These are phyloP conservation scores for Spisula subtruncata DNA, from an alignment of 2,888 invertebrate species.

Conservation along the genomic window DNA sequence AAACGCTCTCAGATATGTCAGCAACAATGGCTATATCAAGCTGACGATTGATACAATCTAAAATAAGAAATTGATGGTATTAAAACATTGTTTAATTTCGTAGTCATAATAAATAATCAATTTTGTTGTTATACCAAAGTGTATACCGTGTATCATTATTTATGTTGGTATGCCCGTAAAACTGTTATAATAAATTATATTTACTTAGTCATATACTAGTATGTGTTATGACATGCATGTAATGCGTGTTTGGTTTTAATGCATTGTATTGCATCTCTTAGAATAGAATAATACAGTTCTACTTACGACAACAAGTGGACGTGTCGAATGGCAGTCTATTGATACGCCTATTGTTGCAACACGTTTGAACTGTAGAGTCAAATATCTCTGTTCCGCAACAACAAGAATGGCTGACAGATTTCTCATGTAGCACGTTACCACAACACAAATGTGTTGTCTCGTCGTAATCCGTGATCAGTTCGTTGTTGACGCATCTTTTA, in stretches of 20 bases:
- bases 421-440: neutral
- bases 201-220: too few species aligned
- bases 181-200: too few species aligned
- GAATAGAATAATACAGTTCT: neutral
- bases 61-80: neutral
- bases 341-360: neutral
- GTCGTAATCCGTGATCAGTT: neutral
- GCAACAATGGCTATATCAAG: slow-evolving; percentile 46
- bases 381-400: slow-evolving; percentile 5
- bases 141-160: too few species aligned
- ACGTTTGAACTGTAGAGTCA: neutral
- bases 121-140: too few species aligned
- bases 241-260: too few species aligned
- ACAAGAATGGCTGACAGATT: neutral
- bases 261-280: neutral
- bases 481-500: neutral
- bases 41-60: slow-evolving; percentile 35
- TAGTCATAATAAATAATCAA: neutral
- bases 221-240: too few species aligned
- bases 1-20: slow-evolving; percentile 43
- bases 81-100: neutral
- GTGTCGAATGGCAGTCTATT: slow-evolving; percentile 17
- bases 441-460: slow-evolving; percentile 33
- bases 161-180: too few species aligned
- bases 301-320: slow-evolving; percentile 49